A percentile compares a stretch with the other conserved stretches of the same genome.
Conservation (phyloP, 1,140 invertebrate species). For the Zaprionus taronus region DNA sequence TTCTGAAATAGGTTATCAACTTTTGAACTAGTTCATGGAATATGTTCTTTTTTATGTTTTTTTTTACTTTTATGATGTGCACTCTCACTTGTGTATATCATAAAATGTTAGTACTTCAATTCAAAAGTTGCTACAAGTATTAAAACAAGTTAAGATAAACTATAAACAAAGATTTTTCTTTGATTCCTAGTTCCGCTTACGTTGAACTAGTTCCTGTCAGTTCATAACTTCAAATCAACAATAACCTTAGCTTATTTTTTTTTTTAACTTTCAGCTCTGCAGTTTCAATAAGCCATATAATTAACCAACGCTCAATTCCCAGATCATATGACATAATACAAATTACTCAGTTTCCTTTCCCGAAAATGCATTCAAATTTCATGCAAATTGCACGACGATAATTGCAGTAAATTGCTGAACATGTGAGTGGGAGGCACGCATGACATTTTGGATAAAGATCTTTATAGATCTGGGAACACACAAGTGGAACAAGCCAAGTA, state of each 20-base stretch:
- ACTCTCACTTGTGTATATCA: not conserved
- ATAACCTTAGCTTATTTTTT: not conserved
- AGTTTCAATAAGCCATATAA: not conserved
- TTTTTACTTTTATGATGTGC: not conserved
- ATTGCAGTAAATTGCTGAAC: conserved; percentile 29
- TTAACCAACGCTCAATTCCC: not conserved
- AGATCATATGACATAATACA: not conserved
- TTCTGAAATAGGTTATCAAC: not conserved
- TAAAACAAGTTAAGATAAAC: not conserved
- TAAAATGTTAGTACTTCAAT: not conserved
- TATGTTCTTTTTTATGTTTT: not conserved
- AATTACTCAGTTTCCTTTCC: conserved; percentile 7
- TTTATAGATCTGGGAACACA: conserved; percentile 1
- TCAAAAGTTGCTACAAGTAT: not conserved
- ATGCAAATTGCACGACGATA: conserved; percentile 37
- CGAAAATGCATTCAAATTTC: conserved; percentile 27
- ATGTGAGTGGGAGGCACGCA: not conserved
- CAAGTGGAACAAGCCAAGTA: conserved; percentile 10
- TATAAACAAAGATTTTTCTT: not conserved
- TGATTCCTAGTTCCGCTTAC: not conserved
- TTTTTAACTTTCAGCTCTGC: not conserved
- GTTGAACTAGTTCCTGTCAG: not conserved
- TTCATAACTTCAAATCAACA: not conserved
- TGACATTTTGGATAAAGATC: not conserved
- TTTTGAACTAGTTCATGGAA: not conserved